Evolutionary conservation across 2,797 vertebrate genomes (phyloP), one percentile per base, ranked within the genome.

Genomic region (Gambelia wislizenii): DNA sequence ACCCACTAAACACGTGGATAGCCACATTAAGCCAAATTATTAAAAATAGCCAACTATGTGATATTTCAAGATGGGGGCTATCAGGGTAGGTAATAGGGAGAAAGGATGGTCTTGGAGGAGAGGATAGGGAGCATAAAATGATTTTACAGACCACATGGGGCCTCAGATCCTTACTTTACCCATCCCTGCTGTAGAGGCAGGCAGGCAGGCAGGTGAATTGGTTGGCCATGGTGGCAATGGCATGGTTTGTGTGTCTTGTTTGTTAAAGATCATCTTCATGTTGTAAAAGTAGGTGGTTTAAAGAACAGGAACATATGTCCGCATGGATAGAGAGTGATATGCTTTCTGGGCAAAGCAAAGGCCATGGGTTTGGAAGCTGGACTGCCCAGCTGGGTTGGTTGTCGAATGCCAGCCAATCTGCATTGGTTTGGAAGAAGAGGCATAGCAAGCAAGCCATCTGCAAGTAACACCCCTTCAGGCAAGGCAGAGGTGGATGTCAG

Each of bases 381-480:
- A 12, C 7, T 27, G 42, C 69, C 64, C 54, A 86, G n/a, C 20
- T 0, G 12, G 84, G 3, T 25, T 36, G 13, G 47, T 4, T 87
- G 44, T 0, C 0, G 14, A 74, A n/a, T 0, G 0, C 0, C 22
- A 64, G 61, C 44, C 67, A 79, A 83, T 77, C 27, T n/a, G 56
- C 6, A 22, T 16, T 64, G 77, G 76, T 20, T 54, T 70, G 52
- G 0, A 1, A 81, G 27, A 89, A 13, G 8, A 2, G 14, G 2
- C 30, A 1, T 36, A 56, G 44, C 1, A 5, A 39, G 22, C 0
- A 56, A 0, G 2, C 0, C 52, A 20, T 42, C 61, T 82, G 54
- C 10, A 4, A 39, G 44, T 30, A 16, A 77, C 12, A 33, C 33
- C 27, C 39, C 44, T 33, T 10, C 44, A 30, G 9, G 72, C 72